Conservation (phyloP, 2,888 invertebrate genomes). For the Nephrotoma flavescens region DNA sequence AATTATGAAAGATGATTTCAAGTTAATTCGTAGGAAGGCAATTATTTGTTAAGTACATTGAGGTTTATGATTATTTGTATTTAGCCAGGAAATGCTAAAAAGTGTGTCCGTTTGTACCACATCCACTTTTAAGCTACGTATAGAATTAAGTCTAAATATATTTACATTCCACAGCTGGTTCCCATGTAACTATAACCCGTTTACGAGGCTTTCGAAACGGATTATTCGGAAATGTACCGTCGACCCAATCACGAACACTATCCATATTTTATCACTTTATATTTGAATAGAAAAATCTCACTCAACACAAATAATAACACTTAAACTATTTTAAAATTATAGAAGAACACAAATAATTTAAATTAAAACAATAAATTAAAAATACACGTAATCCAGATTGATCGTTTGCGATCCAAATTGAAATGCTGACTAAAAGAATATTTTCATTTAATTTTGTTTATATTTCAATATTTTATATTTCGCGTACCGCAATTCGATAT, state of each 20-base stretch:
- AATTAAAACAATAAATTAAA: not conserved
- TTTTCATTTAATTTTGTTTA: not conserved
- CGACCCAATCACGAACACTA: not conserved
- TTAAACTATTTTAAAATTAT: not conserved
- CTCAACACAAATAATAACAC: not conserved
- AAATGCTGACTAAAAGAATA: not conserved
- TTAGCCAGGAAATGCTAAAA: not conserved
- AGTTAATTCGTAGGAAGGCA: not conserved
- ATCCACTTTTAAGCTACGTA: not conserved
- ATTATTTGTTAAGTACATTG: not conserved
- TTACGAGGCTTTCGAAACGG: not conserved
- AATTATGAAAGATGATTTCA: not conserved
- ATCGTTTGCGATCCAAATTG: not conserved
- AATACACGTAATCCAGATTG: not conserved
- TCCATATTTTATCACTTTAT: not conserved
- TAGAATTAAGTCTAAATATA: not conserved
- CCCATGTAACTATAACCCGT: not conserved
- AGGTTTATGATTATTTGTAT: not conserved
- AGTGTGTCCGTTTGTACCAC: not conserved
- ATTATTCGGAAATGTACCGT: not conserved
- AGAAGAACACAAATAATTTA: not conserved
- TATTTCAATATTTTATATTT: not conserved
- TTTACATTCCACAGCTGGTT: not conserved
- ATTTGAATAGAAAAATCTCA: not conserved
- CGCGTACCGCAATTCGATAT: not conserved